Conservation (phyloP, 2,113 vertebrate species). For the Rhinoptilus africanus region DNA sequence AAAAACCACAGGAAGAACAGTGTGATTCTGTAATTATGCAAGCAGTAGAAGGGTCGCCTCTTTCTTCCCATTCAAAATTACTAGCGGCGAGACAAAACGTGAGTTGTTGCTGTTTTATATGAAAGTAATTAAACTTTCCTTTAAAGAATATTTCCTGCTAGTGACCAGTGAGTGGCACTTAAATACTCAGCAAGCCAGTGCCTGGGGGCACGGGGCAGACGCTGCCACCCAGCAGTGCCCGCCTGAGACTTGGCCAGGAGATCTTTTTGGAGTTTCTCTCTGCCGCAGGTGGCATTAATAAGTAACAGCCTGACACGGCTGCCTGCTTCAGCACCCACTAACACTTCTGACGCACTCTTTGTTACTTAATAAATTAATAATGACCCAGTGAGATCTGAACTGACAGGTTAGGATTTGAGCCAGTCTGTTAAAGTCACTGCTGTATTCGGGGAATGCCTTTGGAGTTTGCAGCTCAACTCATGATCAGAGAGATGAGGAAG, state of each 20-base stretch:
- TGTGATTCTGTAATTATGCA: conserved; percentile 25
- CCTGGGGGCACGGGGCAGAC: not conserved
- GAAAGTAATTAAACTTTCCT: not conserved
- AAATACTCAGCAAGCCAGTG: not conserved
- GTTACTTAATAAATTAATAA: not conserved
- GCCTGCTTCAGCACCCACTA: not conserved
- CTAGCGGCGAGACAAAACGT: not conserved
- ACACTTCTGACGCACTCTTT: not conserved
- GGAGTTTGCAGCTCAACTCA: not conserved
- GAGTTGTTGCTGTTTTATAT: not conserved
- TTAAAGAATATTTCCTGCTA: not conserved
- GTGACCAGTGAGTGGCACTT: not conserved
- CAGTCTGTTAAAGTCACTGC: not conserved
- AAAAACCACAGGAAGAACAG: conserved; percentile 11
- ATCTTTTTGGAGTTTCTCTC: not conserved
- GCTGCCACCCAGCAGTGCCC: not conserved
- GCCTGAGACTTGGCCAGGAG: not conserved
- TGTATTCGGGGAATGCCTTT: not conserved
- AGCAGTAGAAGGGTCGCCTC: not conserved
- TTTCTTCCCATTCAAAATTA: not conserved
- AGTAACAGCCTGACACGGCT: not conserved
- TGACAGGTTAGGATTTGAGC: not conserved
- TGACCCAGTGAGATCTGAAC: not conserved
- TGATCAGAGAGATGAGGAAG: not conserved
- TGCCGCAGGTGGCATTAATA: not conserved